Percentiles rank a stretch among this genome's conserved stretches.
Evolutionary conservation across 2,888 invertebrate species (phyloP).

Genomic region (Cheilosia impressa): DNA sequence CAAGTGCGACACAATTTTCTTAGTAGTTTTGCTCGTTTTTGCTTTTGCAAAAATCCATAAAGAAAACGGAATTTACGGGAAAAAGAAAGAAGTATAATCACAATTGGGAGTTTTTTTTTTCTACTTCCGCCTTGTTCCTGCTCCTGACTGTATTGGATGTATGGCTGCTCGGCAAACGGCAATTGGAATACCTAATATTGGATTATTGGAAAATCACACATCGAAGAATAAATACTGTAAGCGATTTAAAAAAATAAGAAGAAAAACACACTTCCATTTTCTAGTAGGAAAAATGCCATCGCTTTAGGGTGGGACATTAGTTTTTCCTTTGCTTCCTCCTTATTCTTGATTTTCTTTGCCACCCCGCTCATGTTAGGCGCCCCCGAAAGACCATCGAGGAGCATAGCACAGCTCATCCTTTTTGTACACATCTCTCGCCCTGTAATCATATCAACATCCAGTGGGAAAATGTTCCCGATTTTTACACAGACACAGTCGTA

Average conservation of each 20-base stretch:
- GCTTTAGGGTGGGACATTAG: conserved; percentile 66
- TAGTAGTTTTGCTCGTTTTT: conserved; percentile 37
- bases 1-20: conserved; percentile 69
- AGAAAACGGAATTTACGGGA: conserved; percentile 42
- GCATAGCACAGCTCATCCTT: conserved; percentile 59
- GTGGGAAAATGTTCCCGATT: conserved; percentile 61
- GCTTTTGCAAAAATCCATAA: conserved; percentile 67
- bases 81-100: conserved; percentile 21
- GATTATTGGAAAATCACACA: conserved; percentile 64
- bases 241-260: conserved; percentile 35
- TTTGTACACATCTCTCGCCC: conserved; percentile 37
- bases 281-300: conserved; percentile 22
- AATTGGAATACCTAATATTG: conserved; percentile 62
- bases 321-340: conserved; percentile 56
- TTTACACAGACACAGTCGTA: conserved; percentile 23
- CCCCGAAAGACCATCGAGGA: conserved; percentile 16
- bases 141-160: conserved; percentile 48
- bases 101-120: conserved; percentile 31
- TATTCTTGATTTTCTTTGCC: conserved; percentile 43
- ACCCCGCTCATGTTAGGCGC: conserved; percentile 1
- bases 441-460: conserved; percentile 37
- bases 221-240: conserved; percentile 47
- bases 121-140: conserved; percentile 55
- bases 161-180: conserved; percentile 52
- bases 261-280: conserved; percentile 1